phyloP scores from a whole-genome alignment of 2,888 invertebrate genomes.

The Lasius platythorax region DNA sequence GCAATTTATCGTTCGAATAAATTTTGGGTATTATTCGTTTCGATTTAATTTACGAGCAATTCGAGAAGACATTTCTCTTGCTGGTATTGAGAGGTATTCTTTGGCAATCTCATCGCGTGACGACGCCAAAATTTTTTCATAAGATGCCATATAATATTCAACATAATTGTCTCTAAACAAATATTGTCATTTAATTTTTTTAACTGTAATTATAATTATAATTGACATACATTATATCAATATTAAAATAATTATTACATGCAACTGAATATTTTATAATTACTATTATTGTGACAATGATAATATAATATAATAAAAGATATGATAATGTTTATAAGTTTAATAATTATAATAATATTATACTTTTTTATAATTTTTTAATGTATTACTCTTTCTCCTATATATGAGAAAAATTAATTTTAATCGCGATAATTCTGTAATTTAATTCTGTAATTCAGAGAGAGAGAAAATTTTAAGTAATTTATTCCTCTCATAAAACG shows the following conservation, averaged over 20 bases:
- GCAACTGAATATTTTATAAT: neutral
- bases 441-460: too few relatives aligned
- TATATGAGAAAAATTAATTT: too few relatives aligned
- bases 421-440: too few relatives aligned
- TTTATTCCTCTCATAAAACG: neutral
- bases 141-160: neutral
- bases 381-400: neutral
- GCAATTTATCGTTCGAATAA: neutral
- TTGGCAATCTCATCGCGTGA: neutral
- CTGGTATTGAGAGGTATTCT: neutral
- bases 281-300: neutral
- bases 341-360: too few relatives aligned
- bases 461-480: too few relatives aligned
- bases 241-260: neutral
- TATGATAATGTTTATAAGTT: neutral
- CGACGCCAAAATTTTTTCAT: neutral
- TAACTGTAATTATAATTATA: neutral
- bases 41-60: neutral
- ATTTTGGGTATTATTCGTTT: neutral
- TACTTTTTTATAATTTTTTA: neutral
- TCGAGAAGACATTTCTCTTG: neutral
- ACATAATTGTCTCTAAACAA: neutral
- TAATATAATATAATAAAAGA: neutral
- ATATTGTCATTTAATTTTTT: neutral
- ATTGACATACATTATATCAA: neutral